Conservation (phyloP, 2,888 invertebrate genomes). For the Plutella xylostella region DNA sequence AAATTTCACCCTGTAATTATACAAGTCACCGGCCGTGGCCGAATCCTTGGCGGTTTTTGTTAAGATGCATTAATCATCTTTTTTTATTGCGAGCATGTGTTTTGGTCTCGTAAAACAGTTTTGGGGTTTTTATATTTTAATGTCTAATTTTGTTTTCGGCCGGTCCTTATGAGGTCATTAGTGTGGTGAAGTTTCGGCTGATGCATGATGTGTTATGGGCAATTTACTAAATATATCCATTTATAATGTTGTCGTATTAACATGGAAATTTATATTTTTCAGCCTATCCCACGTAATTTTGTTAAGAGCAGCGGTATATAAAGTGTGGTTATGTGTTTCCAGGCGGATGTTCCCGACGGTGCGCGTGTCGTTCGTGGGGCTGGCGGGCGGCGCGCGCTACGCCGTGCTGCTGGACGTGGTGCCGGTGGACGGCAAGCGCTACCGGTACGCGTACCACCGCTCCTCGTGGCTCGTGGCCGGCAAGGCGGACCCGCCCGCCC, state of each 20-base stretch:
- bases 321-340: conserved; percentile 29
- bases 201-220: conserved; percentile 18
- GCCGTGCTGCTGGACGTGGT: conserved; percentile 96
- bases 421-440: conserved; percentile 95
- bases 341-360: conserved; percentile 99
- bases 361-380: conserved; percentile 90
- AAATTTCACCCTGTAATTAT: conserved; percentile 68
- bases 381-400: conserved; percentile 86
- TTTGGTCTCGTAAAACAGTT: conserved; percentile 61
- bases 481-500: conserved; percentile 97
- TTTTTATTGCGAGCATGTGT: conserved; percentile 65
- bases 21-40: conserved; percentile 62
- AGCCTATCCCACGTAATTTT: too few relatives aligned
- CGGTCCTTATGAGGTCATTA: conserved; percentile 56
- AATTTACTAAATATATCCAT: conserved; percentile 32
- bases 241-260: conserved; percentile 37
- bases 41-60: conserved; percentile 58
- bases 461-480: conserved; percentile 98
- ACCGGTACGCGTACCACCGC: conserved; percentile 98
- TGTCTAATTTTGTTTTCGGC: conserved; percentile 58
- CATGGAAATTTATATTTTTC: conserved; percentile 22
- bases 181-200: conserved; percentile 31
- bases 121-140: conserved; percentile 53
- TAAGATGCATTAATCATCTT: conserved; percentile 64
- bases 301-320: neutral